Evolutionary conservation across 2,888 invertebrate species (phyloP), one percentile per base, ranked within the genome.

Genomic region (Caenorhabditis imperialis): DNA sequence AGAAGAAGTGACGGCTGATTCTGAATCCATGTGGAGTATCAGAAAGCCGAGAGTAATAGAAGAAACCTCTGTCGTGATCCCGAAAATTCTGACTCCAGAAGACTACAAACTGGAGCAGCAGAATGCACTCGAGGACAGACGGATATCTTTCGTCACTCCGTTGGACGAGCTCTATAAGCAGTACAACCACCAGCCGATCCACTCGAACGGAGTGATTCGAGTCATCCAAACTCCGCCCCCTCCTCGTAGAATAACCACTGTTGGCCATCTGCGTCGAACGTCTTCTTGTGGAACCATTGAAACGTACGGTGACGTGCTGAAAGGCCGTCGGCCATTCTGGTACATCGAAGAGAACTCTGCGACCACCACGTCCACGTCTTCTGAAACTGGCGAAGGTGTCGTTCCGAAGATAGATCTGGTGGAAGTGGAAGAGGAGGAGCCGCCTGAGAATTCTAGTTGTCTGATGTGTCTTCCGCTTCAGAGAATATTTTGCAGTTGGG

Each of bases 11-110:
- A 16, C 1, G n/a, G 22, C 23, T 3, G 16, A 20, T n/a, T 33
- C 45, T 12, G 61, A 40, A n/a, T 50, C 42, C 12, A 48, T 50
- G 10, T 30, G 40, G 48, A 55, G 38, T 12, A 20, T 48, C n/a
- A 18, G 25, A 33, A 40, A 42, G 12, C 12, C 38, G 5, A 23
- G n/a, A 2, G 22, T 47, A 10, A 22, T 33, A 16, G 62, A 33
- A 18, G 18, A 2, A 25, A 2, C 2, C n/a, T 14, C 14, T 12
- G 8, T 5, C 7, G 12, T 25, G 4, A 20, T 40, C 12, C 60
- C 60, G 3, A 70, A 70, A 20, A 50, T 70, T 27, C 12, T 61
- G 6, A 70, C 70, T 2, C 70, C 70, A 0, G 70, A 70, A 6
- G 70, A 70, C 27, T 70, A 44, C 16, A 18, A 48, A 14, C n/a